Evolutionary conservation across 2,113 vertebrate species (phyloP), one percentile per base, ranked within the genome.

Genomic region (Chionodraco myersi): DNA sequence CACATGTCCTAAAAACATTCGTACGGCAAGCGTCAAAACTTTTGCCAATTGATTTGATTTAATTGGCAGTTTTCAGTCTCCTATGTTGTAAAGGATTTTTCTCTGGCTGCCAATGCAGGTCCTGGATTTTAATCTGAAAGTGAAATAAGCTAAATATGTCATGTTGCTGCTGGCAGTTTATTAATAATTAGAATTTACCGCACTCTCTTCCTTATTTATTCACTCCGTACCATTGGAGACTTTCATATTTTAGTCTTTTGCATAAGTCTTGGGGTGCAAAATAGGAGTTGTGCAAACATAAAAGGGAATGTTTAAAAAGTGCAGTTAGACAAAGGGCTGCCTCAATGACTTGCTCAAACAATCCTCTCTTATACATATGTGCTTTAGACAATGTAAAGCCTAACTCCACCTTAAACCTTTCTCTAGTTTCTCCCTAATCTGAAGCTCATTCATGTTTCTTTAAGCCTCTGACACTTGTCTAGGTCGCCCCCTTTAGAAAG

Each of bases 291-390:
- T 34, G 14, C 65, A 72, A 64, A 88, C 82, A 86, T 79, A 6
- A 81, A 60, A 72, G 67, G 57, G 66, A 76, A 67, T 54, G 23
- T 79, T 70, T 74, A 1, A 18, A 52, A 44, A 36, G 59, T 70
- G 60, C 10, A n/a, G 4, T n/a, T 15, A 9, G 26, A 86, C 62
- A 72, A 69, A 78, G 45, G 6, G 5, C 41, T 0, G 41, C 48
- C 0, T 81, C 12, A 21, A 84, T 91, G 79, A 89, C 56, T 59
- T 79, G 49, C 76, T 86, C 74, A 85, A 70, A 81, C 79, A 83
- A 69, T 58, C 1, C 60, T 0, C 49, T n/a, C 12, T 81, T 62
- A 49, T 67, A 1, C 14, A 72, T 79, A 72, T 89, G 81, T 85
- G 87, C 87, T 85, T 48, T 16, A 57, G 78, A 80, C 77, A 2